Conservation (phyloP, 2,888 invertebrate genomes). For the Agonopterix heracliana region DNA sequence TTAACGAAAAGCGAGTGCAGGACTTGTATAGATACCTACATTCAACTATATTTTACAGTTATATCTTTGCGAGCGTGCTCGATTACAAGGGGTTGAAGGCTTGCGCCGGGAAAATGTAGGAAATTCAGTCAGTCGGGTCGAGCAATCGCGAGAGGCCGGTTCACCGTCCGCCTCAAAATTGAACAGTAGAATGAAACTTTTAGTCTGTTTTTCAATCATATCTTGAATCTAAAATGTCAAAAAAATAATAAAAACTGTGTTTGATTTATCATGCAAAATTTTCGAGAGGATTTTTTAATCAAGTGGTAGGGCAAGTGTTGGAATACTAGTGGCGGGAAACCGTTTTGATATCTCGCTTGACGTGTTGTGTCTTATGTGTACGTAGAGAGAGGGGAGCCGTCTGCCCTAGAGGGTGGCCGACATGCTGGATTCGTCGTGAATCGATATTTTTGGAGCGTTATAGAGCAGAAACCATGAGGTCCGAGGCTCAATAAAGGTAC, state of each 20-base stretch:
- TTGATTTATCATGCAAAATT: slow-evolving; percentile 20
- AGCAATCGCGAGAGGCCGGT: slow-evolving; percentile 53
- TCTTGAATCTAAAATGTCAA: slow-evolving; percentile 30
- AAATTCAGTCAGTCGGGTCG: slow-evolving; percentile 70
- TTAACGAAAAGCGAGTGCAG: too few relatives aligned
- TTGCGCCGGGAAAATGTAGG: slow-evolving; percentile 72
- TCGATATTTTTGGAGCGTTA: slow-evolving; percentile 74
- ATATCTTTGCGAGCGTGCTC: slow-evolving; percentile 57
- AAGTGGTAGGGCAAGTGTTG: slow-evolving; percentile 47
- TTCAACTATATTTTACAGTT: slow-evolving; percentile 38
- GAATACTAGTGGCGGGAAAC: slow-evolving; percentile 75
- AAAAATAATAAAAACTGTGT: slow-evolving; percentile 28
- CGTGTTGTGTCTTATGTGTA: slow-evolving; percentile 74
- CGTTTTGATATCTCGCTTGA: slow-evolving; percentile 72
- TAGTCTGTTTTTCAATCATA: slow-evolving; percentile 53
- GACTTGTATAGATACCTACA: too few relatives aligned
- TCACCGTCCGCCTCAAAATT: slow-evolving; percentile 36
- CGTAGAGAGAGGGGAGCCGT: slow-evolving; percentile 68
- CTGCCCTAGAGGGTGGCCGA: slow-evolving; percentile 73
- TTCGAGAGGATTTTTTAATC: slow-evolving; percentile 19
- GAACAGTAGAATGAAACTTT: slow-evolving; percentile 59
- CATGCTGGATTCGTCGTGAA: slow-evolving; percentile 74
- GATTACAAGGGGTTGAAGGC: slow-evolving; percentile 72
- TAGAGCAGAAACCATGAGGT: slow-evolving; percentile 67
- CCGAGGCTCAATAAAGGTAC: slow-evolving; percentile 68